Conservation (phyloP, 2,113 vertebrate species). For the Bufo bufo region DNA sequence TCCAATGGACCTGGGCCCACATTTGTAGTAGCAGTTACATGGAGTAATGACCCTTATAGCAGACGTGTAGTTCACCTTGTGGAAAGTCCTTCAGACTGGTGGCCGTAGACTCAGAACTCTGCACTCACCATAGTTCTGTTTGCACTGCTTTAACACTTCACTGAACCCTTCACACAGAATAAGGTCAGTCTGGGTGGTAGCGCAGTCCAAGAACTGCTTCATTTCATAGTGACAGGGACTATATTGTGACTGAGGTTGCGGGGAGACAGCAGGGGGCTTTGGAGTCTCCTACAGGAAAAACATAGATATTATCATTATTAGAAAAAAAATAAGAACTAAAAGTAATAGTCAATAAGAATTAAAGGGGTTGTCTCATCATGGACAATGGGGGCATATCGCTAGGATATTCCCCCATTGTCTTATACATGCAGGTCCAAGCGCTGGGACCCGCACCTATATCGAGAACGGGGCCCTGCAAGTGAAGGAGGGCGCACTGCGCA, state of each 20-base stretch:
- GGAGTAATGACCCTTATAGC: background rate
- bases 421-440: too few species aligned
- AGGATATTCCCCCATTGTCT: too few species aligned
- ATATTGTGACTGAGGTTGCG: slow-evolving; percentile 64
- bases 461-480: too few species aligned
- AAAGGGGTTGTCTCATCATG: background rate
- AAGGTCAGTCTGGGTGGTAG: slow-evolving; percentile 85
- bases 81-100: background rate
- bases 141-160: slow-evolving; percentile 86
- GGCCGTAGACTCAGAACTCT: background rate
- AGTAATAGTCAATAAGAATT: background rate
- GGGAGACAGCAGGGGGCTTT: slow-evolving; percentile 48
- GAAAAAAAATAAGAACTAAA: background rate
- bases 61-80: background rate
- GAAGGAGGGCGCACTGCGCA: too few species aligned
- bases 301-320: background rate
- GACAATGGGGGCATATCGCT: too few species aligned
- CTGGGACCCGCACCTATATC: too few species aligned
- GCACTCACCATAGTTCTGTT: slow-evolving; percentile 79
- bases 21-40: background rate
- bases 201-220: slow-evolving; percentile 91
- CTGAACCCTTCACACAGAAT: slow-evolving; percentile 91
- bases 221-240: slow-evolving; percentile 91
- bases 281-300: slow-evolving; percentile 70
- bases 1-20: background rate